Percentiles rank a stretch among this genome's conserved stretches.
phyloP scores from a whole-genome alignment of 2,888 invertebrate species.

The Acronicta psi region DNA sequence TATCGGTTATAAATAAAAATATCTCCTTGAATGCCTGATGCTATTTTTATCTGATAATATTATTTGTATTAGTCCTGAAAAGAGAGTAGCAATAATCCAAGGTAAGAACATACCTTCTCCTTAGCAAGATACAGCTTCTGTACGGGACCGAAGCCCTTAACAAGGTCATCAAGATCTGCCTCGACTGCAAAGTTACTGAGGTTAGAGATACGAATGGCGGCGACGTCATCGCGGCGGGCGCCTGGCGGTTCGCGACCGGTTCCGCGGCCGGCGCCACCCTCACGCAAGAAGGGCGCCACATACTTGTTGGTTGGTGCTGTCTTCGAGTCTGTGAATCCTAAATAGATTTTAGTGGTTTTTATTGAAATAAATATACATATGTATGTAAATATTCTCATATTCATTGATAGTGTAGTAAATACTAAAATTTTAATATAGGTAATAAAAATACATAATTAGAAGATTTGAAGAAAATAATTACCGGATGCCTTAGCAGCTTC shows the following conservation, averaged over 20 bases:
- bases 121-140: slow-evolving; percentile 98
- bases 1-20: too few relatives aligned
- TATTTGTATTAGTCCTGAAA: too few relatives aligned
- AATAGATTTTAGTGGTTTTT: background rate
- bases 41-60: background rate
- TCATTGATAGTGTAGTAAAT: too few relatives aligned
- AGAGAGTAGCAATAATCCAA: background rate
- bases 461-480: slow-evolving; percentile 44
- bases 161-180: slow-evolving; percentile 98
- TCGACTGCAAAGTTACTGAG: slow-evolving; percentile 98
- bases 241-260: slow-evolving; percentile 90
- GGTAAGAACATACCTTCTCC: slow-evolving; percentile 90
- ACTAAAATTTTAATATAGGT: too few relatives aligned
- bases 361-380: too few relatives aligned
- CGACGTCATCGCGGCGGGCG: slow-evolving; percentile 94
- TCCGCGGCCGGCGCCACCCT: slow-evolving; percentile 94
- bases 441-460: too few relatives aligned
- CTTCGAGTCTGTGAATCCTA: slow-evolving; percentile 72
- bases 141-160: slow-evolving; percentile 97
- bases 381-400: too few relatives aligned
- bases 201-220: slow-evolving; percentile 99
- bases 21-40: too few relatives aligned
- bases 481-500: slow-evolving; percentile 81
- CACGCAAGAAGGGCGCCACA: slow-evolving; percentile 96
- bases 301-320: slow-evolving; percentile 91